Base-by-base conservation (phyloP, 64 coral and sea anemone genomes). In the Dendronephthya gigantea region DNA sequence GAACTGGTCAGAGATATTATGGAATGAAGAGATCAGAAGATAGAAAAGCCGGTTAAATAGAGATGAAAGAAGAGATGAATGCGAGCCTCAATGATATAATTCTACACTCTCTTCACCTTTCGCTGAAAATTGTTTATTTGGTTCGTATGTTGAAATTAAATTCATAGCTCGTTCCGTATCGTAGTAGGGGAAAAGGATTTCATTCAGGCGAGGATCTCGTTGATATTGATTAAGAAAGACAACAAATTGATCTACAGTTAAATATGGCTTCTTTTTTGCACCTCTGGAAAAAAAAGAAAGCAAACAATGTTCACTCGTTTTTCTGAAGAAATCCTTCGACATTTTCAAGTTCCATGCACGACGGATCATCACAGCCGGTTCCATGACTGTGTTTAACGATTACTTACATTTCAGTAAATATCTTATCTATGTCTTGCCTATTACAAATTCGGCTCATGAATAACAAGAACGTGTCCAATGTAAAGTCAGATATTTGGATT, bases 171-270 rank as follows among this genome's bases (percentile, higher is more conserved):
- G 93, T 83, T 98, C 92, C 37, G 40, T 86, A 36, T 93, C 90
- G 69, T 92, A 98, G 69, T 98, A 98, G 12, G 95, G 95, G 84
- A 90, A 98, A 1, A 98, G 90, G 22, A 98, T 98, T 87, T 98
- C 95, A 82, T 97, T 97, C 12, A 97, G 85, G 5, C 94, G 84
- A 22, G 95, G 95, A 76, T 98, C 95, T 85, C 95, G 83, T 85
- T 98, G 95, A 9, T 86, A 87, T 59, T 91, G 87, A 69, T 98
- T 98, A 9, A 98, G 87, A 93, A 98, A 98, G 13, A 91, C 87
- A 19, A 98, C 95, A 69, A 98, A 86, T 82, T 98, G 95, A 11
- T 89, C 92, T 65, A 88, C 91, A 9, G 90, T 93, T 81, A 98
- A 84, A 56, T 98, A 98, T 1, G 95, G 95, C 66, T 93, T 93